Conservation (phyloP, 2,888 invertebrate species). For the Tenthredo scrophulariae region DNA sequence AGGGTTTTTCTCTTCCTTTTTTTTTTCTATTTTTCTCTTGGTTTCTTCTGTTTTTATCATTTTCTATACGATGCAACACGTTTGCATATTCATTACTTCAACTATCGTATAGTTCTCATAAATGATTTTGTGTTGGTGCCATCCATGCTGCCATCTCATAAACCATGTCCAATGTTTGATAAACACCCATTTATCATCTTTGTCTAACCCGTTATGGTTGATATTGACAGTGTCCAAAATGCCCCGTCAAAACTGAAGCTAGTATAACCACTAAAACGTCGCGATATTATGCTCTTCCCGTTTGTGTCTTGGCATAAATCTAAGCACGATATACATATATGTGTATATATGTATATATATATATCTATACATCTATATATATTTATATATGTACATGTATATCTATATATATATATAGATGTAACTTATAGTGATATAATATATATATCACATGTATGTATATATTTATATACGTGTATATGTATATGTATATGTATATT, state of each 20-base stretch:
- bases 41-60: neutral
- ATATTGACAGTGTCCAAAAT: slow-evolving; percentile 46
- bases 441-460: slow-evolving; percentile 47
- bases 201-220: slow-evolving; percentile 3
- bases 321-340: slow-evolving; percentile 62
- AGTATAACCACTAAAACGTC: slow-evolving; percentile 60
- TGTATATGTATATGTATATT: slow-evolving; percentile 39
- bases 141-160: slow-evolving; percentile 41
- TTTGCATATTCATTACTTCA: neutral
- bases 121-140: slow-evolving; percentile 52
- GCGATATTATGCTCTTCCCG: slow-evolving; percentile 69
- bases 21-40: neutral
- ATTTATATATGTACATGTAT: slow-evolving; percentile 17
- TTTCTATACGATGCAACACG: neutral
- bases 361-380: slow-evolving; percentile 58
- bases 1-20: neutral
- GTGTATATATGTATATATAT: slow-evolving; percentile 53
- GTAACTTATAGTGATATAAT: slow-evolving; percentile 7
- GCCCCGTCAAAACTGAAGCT: slow-evolving; percentile 38
- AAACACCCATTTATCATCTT: slow-evolving; percentile 44
- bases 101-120: neutral
- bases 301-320: slow-evolving; percentile 69
- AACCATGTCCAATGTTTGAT: slow-evolving; percentile 42
- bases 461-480: slow-evolving; percentile 37
- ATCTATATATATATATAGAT: slow-evolving; percentile 31